Base-by-base conservation (phyloP, 2,113 vertebrate species). In the Brachionichthys hirsutus region DNA sequence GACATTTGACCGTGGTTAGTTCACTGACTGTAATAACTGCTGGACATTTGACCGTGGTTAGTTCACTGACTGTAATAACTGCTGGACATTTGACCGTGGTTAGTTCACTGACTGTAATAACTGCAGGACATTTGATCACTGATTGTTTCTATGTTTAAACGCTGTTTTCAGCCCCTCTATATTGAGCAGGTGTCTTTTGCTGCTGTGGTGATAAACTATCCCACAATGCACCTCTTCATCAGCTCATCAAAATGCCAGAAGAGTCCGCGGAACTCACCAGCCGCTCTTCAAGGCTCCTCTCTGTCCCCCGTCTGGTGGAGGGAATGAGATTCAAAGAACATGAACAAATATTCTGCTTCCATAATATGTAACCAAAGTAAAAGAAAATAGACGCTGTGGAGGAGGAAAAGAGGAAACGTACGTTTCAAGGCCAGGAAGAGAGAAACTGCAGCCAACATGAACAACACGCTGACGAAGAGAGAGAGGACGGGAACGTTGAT, bases 401-500 rank as follows among this genome's bases (percentile, higher is more conserved):
- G 9, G 63, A 17, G 11, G 12, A 35, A 1, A 16, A 3, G 12
- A 38, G 1, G 8, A 2, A 17, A 62, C 80, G 4, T 84, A 92
- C 90, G 78, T 79, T 81, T 92, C 42, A 91, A 84, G 43, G 77
- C 87, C 55, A 92, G 50, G 7, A 89, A 47, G n/a, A 85, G 58
- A 44, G 89, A 71, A 1, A 73, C 62, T 0, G 75, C 78, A 0
- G 71, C 62, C 20, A 90, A 24, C 16, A 88, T 54, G 20, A 89
- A 34, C 42, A 92, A n/a, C 36, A 88, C 14, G 6, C 71, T 78
- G 75, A 92, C 55, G 0, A 88, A 90, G 17, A 92, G 82, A 0
- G 88, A 90, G 22, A 92, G 79, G 34, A 92, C 52, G 0, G 90
- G 86, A 15, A 89, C 68, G 6, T 90, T 92, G 56, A 91, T 82